Conservation (phyloP, 2,888 invertebrate species). For the Lasioglossum lativentre region DNA sequence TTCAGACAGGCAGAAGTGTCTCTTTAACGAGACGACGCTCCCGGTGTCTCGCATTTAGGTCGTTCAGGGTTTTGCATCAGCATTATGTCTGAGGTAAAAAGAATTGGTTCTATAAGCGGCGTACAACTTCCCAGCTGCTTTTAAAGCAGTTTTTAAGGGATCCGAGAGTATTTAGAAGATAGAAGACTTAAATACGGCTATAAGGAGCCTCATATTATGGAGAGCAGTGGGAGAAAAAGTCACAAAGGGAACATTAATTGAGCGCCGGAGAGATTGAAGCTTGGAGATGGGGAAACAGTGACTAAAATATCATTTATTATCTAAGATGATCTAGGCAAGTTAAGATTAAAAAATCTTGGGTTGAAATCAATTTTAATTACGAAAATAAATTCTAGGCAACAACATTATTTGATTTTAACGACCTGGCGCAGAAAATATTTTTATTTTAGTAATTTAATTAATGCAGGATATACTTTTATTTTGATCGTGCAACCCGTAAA, state of each 20-base stretch:
- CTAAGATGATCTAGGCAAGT: neutral
- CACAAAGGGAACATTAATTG: conserved; percentile 1
- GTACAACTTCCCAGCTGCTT: neutral
- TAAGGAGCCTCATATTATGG: neutral
- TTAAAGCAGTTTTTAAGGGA: neutral
- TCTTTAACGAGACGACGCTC: conserved; percentile 10
- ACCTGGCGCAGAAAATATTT: no score
- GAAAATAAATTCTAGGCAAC: neutral
- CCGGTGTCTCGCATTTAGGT: neutral
- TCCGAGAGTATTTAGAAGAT: neutral
- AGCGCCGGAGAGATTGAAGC: neutral
- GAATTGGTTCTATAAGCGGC: neutral
- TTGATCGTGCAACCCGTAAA: neutral
- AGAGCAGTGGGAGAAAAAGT: neutral
- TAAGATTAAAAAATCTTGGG: neutral
- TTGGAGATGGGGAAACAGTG: neutral
- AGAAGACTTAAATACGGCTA: neutral
- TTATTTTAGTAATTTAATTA: no score
- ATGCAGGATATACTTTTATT: neutral
- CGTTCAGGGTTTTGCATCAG: conserved; percentile 9
- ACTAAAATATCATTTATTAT: neutral
- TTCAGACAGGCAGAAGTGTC: neutral
- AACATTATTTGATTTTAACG: no score
- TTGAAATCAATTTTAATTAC: no score
- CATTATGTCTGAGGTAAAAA: conserved; percentile 1